These are phyloP conservation scores for Bradypus variegatus DNA, from an alignment of 2,797 vertebrate genomes.

Conservation along the genomic window DNA sequence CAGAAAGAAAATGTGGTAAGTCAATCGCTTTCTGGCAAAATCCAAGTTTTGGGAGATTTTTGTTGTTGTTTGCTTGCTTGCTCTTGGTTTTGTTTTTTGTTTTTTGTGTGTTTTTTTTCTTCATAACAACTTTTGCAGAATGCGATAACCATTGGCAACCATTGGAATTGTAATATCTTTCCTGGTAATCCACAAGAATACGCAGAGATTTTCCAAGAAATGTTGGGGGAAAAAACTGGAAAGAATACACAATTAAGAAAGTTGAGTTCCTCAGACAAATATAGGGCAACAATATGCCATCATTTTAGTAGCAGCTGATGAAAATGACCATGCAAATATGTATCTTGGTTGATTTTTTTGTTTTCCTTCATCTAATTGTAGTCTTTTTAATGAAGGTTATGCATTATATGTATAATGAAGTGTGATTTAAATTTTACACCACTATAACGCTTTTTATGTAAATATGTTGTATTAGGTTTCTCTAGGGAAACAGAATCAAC, in stretches of 20 bases:
- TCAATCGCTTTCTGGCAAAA: neutral
- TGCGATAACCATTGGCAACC: conserved; percentile 17
- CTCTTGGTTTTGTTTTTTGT: neutral
- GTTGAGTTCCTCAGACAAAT: conserved; percentile 36
- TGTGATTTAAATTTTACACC: conserved; percentile 30
- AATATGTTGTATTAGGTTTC: neutral
- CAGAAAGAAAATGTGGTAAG: conserved; percentile 18
- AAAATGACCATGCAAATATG: conserved; percentile 39
- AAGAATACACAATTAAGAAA: conserved; percentile 51
- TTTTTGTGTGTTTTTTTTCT: neutral
- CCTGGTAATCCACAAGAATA: conserved; percentile 33
- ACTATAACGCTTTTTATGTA: neutral
- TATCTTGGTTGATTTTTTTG: neutral
- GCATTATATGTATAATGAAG: conserved; percentile 16
- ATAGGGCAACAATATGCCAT: neutral
- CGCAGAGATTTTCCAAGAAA: conserved; percentile 43
- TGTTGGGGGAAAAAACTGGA: neutral
- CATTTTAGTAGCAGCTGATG: conserved; percentile 35
- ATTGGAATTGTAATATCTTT: conserved; percentile 38
- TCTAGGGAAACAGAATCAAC: too few species aligned
- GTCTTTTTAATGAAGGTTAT: neutral
- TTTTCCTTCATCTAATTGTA: conserved; percentile 31
- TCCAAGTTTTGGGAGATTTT: neutral
- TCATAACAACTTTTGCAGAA: conserved; percentile 34
- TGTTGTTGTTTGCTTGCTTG: neutral